Evolutionary conservation across 2,888 invertebrate genomes (phyloP).

Genomic region (Xestia c-nigrum): DNA sequence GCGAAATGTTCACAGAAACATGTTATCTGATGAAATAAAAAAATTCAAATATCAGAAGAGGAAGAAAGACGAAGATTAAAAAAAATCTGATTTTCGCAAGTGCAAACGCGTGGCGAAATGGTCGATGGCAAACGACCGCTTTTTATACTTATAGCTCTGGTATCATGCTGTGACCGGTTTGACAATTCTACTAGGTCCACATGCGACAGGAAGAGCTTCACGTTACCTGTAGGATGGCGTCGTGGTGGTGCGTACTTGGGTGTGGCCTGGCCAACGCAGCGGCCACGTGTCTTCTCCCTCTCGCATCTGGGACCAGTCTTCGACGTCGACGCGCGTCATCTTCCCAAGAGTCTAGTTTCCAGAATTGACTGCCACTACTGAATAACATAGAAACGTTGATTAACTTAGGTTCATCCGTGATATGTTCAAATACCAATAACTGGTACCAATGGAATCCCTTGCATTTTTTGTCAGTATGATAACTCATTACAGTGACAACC

Average conservation of each 20-base stretch:
- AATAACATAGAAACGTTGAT: not conserved
- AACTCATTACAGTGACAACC: too few relatives aligned
- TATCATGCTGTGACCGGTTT: not conserved
- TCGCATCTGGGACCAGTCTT: constrained; percentile 98
- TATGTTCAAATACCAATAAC: not conserved
- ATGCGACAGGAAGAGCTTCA: not conserved
- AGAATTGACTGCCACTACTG: constrained; percentile 91
- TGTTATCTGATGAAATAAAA: not conserved
- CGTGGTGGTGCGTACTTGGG: constrained; percentile 94
- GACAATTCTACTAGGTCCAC: constrained; percentile 14
- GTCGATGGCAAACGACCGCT: not conserved
- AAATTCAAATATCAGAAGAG: not conserved
- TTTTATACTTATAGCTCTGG: not conserved
- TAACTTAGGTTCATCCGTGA: not conserved
- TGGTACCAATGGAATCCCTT: not conserved
- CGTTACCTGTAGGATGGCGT: constrained; percentile 96
- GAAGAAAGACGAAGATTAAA: not conserved
- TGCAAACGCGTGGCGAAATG: not conserved
- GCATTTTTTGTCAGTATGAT: too few relatives aligned
- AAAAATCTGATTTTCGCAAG: not conserved
- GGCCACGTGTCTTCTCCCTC: constrained; percentile 98
- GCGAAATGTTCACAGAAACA: not conserved
- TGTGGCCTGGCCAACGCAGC: constrained; percentile 95
- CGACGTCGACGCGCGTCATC: constrained; percentile 99
- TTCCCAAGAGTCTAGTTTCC: constrained; percentile 99